phyloP scores from a whole-genome alignment of 2,113 vertebrate genomes.

The Balaenoptera acutorostrata region DNA sequence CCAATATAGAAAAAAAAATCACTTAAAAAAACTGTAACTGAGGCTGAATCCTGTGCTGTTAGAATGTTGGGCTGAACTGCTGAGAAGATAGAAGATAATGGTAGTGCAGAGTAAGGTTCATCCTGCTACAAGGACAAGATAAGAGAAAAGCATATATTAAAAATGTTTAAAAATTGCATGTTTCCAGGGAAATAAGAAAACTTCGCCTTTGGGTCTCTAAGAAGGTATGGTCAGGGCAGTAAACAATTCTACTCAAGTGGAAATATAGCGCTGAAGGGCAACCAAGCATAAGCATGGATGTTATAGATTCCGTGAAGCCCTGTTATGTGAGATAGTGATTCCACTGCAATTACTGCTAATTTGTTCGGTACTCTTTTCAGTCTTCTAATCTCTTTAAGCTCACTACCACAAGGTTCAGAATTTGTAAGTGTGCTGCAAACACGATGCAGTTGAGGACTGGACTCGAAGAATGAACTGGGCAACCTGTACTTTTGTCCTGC shows the following conservation, averaged over 20 bases:
- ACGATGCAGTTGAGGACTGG: not conserved
- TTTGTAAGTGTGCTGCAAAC: not conserved
- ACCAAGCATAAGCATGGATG: not conserved
- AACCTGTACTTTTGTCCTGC: not conserved
- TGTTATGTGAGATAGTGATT: not conserved
- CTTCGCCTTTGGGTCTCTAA: not conserved
- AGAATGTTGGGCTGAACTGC: not conserved
- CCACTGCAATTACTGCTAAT: not conserved
- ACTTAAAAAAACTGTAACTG: not conserved
- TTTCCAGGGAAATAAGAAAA: not conserved
- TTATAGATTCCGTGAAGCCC: not conserved
- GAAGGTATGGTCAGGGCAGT: not conserved
- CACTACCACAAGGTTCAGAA: not conserved
- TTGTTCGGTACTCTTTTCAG: not conserved
- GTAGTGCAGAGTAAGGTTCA: not conserved
- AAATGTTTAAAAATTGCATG: not conserved
- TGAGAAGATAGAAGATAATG: not conserved
- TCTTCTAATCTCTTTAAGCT: not conserved
- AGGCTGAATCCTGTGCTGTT: not conserved
- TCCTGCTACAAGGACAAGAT: not conserved
- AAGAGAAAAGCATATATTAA: not conserved
- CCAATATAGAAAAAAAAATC: not conserved
- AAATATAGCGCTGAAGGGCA: fast-evolving
- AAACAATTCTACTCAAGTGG: not conserved
- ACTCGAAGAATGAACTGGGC: not conserved